Evolutionary conservation across 1,140 invertebrate genomes (phyloP).

Genomic region (Hylaeus anthracinus): DNA sequence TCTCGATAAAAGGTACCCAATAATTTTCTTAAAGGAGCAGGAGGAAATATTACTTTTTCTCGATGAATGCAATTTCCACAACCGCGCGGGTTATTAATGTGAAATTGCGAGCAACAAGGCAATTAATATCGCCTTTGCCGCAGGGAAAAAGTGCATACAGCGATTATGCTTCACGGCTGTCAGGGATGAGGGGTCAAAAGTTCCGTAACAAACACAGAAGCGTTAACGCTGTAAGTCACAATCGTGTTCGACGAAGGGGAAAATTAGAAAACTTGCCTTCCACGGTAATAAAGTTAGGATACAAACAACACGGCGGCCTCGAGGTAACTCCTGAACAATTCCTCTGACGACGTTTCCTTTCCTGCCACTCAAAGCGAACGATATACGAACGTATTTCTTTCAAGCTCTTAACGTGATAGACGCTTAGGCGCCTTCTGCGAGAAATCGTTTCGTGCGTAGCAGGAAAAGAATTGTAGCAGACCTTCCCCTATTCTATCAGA

Average conservation of each 20-base stretch:
- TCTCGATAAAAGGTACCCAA: too few relatives aligned
- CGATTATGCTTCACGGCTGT: background rate
- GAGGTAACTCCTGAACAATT: constrained; percentile 14
- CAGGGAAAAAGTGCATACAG: background rate
- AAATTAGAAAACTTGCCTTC: constrained; percentile 35
- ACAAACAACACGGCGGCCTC: background rate
- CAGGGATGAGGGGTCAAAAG: background rate
- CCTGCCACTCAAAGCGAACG: constrained; percentile 18
- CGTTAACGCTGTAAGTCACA: background rate
- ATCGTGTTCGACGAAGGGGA: background rate
- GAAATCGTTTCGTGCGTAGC: constrained; percentile 41
- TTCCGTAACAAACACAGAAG: constrained; percentile 4
- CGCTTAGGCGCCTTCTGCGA: constrained; percentile 34
- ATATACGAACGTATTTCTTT: constrained; percentile 31
- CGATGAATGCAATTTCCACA: background rate
- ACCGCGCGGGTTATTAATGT: background rate
- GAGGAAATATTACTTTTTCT: background rate
- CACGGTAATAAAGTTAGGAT: constrained; percentile 1
- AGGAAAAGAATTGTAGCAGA: constrained; percentile 12
- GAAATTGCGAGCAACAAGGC: background rate
- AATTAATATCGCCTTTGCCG: constrained; percentile 10
- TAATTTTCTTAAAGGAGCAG: too few relatives aligned
- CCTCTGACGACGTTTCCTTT: constrained; percentile 11
- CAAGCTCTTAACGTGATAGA: constrained; percentile 37
- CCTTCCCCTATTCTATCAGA: background rate